phyloP scores from a whole-genome alignment of 2,888 invertebrate species.

The Macrosoma leucophasiata region DNA sequence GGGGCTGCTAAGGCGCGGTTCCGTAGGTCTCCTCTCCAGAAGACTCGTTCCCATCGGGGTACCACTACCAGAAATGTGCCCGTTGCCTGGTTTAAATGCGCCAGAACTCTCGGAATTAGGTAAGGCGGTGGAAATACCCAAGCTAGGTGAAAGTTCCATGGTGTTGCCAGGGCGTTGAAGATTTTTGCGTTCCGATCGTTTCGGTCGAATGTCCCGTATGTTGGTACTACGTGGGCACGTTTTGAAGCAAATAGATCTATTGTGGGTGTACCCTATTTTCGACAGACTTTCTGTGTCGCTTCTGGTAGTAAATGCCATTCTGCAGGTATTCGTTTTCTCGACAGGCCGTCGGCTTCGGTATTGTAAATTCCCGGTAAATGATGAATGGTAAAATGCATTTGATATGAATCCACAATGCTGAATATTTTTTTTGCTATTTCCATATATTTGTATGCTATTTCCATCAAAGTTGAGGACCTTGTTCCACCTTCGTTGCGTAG shows the following conservation, averaged over 20 bases:
- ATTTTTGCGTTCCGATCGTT: conserved; percentile 7
- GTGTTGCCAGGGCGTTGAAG: conserved; percentile 9
- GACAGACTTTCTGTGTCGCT: conserved; percentile 6
- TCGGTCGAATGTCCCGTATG: conserved; percentile 9
- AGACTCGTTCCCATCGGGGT: conserved; percentile 7
- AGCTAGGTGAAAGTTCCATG: conserved; percentile 16
- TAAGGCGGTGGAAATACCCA: conserved; percentile 24
- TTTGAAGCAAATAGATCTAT: conserved; percentile 25
- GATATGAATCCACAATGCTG: not conserved
- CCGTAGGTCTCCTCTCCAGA: conserved; percentile 12
- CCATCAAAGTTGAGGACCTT: not conserved
- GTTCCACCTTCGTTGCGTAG: conserved; percentile 6
- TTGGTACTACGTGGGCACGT: conserved; percentile 10
- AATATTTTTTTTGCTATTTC: too few species aligned
- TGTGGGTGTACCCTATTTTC: conserved; percentile 8
- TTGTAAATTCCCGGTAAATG: conserved; percentile 1
- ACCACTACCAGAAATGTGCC: conserved; percentile 12
- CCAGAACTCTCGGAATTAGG: conserved; percentile 23
- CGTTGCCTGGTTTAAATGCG: conserved; percentile 20
- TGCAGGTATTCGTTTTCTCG: conserved; percentile 1
- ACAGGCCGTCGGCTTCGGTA: too few species aligned
- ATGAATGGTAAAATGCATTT: not conserved
- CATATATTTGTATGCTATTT: not conserved
- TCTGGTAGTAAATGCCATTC: conserved; percentile 12
- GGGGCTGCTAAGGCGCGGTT: conserved; percentile 15